These are phyloP conservation scores for Tetramorium simillimum DNA, from an alignment of 1,140 invertebrate species.

Conservation along the genomic window DNA sequence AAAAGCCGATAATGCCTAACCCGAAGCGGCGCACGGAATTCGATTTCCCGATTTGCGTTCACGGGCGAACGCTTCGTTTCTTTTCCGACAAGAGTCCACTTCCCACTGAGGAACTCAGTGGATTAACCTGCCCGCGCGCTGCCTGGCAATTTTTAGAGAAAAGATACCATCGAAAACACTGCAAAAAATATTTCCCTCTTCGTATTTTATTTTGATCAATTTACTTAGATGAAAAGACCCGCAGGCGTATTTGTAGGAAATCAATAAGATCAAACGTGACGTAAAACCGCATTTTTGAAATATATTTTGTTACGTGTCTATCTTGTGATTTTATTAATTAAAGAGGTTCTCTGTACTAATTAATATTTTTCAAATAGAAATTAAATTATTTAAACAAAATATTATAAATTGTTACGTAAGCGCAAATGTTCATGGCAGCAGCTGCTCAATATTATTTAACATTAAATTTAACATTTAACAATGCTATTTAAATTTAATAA, in stretches of 20 bases:
- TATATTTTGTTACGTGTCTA: neutral
- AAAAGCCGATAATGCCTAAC: constrained; percentile 69
- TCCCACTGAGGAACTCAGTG: neutral
- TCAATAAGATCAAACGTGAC: neutral
- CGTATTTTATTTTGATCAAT: neutral
- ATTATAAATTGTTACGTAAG: neutral
- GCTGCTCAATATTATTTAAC: neutral
- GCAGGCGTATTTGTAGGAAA: neutral
- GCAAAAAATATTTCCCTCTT: neutral
- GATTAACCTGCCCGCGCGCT: constrained; percentile 14
- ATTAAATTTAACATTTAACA: neutral
- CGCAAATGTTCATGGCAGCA: neutral
- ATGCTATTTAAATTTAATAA: neutral
- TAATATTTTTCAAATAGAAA: constrained; percentile 7
- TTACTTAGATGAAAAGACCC: neutral
- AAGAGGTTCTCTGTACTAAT: neutral
- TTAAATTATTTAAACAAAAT: constrained; percentile 5
- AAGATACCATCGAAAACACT: constrained; percentile 5
- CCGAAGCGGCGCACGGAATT: constrained; percentile 40
- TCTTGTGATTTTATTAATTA: neutral
- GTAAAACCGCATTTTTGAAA: neutral
- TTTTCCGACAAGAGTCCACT: constrained; percentile 37
- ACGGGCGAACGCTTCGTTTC: constrained; percentile 57
- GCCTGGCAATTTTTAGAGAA: constrained; percentile 27
- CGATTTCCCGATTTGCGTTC: constrained; percentile 63